Percentiles rank a stretch among this genome's conserved stretches.
Evolutionary conservation across 1,140 invertebrate species (phyloP).

Genomic region (Drosophila asahinai): DNA sequence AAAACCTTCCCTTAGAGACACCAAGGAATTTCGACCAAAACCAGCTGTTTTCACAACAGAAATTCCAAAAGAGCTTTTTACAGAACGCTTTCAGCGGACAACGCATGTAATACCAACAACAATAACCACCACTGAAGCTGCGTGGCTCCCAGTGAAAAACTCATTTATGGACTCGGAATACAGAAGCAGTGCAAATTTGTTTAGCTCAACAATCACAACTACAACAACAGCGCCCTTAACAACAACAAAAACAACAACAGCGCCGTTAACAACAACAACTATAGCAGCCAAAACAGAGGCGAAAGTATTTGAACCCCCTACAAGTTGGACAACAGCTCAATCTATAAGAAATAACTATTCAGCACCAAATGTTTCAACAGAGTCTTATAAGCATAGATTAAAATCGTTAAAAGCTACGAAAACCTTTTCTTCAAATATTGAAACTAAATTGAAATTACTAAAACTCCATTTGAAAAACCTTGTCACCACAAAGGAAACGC

Average conservation of each 20-base stretch:
- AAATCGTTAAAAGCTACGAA: slow-evolving; percentile 28
- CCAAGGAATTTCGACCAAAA: slow-evolving; percentile 13
- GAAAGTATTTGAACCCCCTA: slow-evolving; percentile 7
- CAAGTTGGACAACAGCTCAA: slow-evolving; percentile 28
- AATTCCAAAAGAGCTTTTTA: slow-evolving; percentile 2
- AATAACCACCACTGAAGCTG: slow-evolving; percentile 20
- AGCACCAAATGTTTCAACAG: not conserved
- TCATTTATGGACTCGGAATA: slow-evolving; percentile 16
- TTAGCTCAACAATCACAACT: slow-evolving; percentile 23
- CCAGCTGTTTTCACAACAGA: slow-evolving; percentile 26
- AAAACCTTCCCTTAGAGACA: slow-evolving; percentile 11
- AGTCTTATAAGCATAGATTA: slow-evolving; percentile 26
- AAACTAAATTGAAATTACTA: slow-evolving; percentile 33
- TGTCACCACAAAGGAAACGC: slow-evolving; percentile 36
- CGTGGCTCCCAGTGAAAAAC: not conserved
- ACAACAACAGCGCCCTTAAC: not conserved
- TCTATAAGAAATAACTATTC: not conserved
- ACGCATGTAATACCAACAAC: slow-evolving; percentile 20
- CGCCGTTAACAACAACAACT: slow-evolving; percentile 19
- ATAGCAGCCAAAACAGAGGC: slow-evolving; percentile 4
- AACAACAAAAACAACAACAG: slow-evolving; percentile 10
- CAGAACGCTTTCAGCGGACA: slow-evolving; percentile 6
- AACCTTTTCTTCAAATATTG: slow-evolving; percentile 24
- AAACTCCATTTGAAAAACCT: slow-evolving; percentile 45
- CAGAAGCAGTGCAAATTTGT: slow-evolving; percentile 2